phyloP scores from a whole-genome alignment of 2,888 invertebrate species.

The Helleia helle region DNA sequence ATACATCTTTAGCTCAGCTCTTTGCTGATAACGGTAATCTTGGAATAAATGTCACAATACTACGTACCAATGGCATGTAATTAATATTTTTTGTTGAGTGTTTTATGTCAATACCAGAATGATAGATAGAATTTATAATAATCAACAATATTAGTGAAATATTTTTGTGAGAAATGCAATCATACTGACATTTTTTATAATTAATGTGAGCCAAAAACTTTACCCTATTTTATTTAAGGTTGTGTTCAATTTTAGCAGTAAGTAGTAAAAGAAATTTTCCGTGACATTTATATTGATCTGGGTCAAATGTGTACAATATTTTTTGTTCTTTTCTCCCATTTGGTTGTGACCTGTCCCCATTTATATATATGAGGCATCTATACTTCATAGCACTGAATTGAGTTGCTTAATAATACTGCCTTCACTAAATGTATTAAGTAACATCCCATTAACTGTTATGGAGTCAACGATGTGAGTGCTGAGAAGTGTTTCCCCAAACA shows the following conservation, averaged over 20 bases:
- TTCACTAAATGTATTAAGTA: not conserved
- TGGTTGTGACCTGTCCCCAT: too few species aligned
- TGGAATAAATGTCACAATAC: conserved; percentile 99
- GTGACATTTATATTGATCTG: not conserved
- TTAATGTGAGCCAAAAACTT: conserved; percentile 53
- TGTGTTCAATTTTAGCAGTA: conserved; percentile 64
- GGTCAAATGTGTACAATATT: not conserved
- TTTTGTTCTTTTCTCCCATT: not conserved
- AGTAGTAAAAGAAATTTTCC: conserved; percentile 38
- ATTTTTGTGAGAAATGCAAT: conserved; percentile 31
- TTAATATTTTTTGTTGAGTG: conserved; percentile 25
- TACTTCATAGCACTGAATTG: not conserved
- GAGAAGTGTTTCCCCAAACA: too few species aligned
- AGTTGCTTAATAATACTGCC: not conserved
- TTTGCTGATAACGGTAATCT: conserved; percentile 99
- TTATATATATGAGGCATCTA: not conserved
- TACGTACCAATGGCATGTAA: conserved; percentile 79
- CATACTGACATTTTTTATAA: conserved; percentile 24
- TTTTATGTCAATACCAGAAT: conserved; percentile 30
- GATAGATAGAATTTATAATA: conserved; percentile 20
- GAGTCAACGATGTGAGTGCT: not conserved
- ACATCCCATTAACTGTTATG: not conserved
- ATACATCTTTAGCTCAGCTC: conserved; percentile 97
- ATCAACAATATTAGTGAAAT: conserved; percentile 15
- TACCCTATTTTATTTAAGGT: conserved; percentile 45